Base-by-base conservation (phyloP, 2,113 vertebrate genomes). In the Eublepharis macularius region DNA sequence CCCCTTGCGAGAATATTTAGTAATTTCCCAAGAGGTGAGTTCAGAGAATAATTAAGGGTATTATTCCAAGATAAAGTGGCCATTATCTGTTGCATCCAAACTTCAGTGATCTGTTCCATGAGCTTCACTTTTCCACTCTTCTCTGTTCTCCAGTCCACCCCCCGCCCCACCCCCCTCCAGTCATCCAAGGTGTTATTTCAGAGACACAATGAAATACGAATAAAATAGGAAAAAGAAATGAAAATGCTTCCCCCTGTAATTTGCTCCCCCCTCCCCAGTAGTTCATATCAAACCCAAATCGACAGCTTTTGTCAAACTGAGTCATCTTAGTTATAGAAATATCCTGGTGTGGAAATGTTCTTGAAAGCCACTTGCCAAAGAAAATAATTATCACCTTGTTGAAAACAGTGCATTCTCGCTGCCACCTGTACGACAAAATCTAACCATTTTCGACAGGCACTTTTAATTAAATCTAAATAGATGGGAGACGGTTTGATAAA, bases 381-480 rank as follows among this genome's bases (percentile, higher is more conserved):
- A 74, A 90, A 92, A 89, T 60, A n/a, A 74, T 78, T 47, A 83
- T 66, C 68, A 86, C 0, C 73, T 90, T 66, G 32, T 80, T 91
- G 83, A 86, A 91, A 69, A 86, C 43, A 14, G 70, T 10, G 0
- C 17, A 6, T 89, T n/a, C 14, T 88, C 39, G 0, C 80, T 80
- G 24, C 72, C 87, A 39, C 49, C 51, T 13, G 81, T 49, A 69
- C 21, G 29, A 78, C 45, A 57, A 83, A 89, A 84, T 87, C 39
- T 78, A 86, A 82, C 80, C 45, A 39, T 32, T 70, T 82, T 82
- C 78, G 13, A 63, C 2, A 41, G 57, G 66, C 76, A 85, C 16
- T 49, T 89, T 91, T 89, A 87, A 88, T 91, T 91, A 74, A 4
- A 2, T 63, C 68, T 65, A 91, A 85, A 12, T 76, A 82, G 91